phyloP scores from a whole-genome alignment of 2,888 invertebrate genomes.

The Mythimna pallens region DNA sequence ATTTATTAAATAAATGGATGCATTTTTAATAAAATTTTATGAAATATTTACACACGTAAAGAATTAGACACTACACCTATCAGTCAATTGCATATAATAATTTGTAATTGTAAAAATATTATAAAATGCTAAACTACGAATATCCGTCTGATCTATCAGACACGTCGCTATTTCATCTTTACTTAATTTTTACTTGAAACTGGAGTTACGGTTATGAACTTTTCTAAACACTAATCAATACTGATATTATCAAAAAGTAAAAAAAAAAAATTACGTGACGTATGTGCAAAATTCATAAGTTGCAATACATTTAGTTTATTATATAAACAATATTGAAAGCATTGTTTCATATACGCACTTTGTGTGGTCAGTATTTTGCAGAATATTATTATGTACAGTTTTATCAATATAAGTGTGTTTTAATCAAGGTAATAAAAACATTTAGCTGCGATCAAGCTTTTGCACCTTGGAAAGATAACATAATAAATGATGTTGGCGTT shows the following conservation, averaged over 20 bases:
- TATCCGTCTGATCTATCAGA: conserved; percentile 39
- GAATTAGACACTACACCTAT: conserved; percentile 83
- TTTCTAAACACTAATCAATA: conserved; percentile 55
- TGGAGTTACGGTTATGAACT: conserved; percentile 40
- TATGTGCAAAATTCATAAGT: conserved; percentile 18
- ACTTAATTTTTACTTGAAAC: conserved; percentile 41
- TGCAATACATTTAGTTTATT: conserved; percentile 22
- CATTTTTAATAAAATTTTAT: conserved; percentile 61
- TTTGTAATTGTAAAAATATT: conserved; percentile 67
- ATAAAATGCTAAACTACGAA: conserved; percentile 58
- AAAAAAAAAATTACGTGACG: conserved; percentile 7
- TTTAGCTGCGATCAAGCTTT: not conserved
- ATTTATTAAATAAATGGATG: conserved; percentile 64
- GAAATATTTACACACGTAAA: conserved; percentile 75
- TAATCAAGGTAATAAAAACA: not conserved
- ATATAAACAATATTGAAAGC: conserved; percentile 18
- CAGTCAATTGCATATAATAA: conserved; percentile 85
- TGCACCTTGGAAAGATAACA: conserved; percentile 4
- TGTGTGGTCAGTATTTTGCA: not conserved
- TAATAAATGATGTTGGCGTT: not conserved
- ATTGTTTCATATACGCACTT: not conserved
- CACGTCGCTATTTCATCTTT: conserved; percentile 22
- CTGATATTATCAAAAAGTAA: conserved; percentile 43
- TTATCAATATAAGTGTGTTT: conserved; percentile 1
- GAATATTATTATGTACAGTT: not conserved